Base-by-base conservation (phyloP, 2,888 invertebrate genomes). In the Orchestes rusci region DNA sequence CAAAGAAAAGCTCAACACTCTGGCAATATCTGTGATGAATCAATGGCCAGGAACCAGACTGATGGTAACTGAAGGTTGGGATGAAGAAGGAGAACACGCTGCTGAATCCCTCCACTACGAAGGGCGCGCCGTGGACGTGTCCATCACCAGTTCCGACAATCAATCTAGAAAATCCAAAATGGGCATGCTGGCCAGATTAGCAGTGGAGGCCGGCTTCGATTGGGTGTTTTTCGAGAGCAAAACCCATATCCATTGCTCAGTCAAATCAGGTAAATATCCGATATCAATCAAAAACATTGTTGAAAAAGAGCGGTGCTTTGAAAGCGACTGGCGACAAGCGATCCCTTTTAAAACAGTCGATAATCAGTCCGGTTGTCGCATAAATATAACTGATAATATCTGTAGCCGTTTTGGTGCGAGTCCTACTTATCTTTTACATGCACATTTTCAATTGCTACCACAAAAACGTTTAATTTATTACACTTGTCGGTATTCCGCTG, bases 191-290 rank as follows among this genome's bases (percentile, higher is more conserved):
- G 96, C 95, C 33, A 73, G 94, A 47, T 76, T 96, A 43, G 96
- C 96, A 1, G 91, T 93, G 48, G 93, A 95, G 69, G 94, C 95
- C 17, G 95, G 95, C 61, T 96, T 96, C 76, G 95, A 96, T 75
- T 96, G 94, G 94, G 96, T 96, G 51, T 93, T 88, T 74, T 96
- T 94, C 68, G 93, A 94, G 70, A 89, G 90, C 66, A 77, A 92
- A 56, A 84, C 88, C 12, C 91, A 95, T 69, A 93, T 96, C 61
- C 95, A 96, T 72, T 94, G 93, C 71, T 94, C 94, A 48, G 95
- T 95, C 52, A 94, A 93, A 74, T 92, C 95, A 77, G 95, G 96
- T 96, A 75, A 36, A n/a, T n/a, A n/a, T n/a, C n/a, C n/a, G n/a
- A n/a, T n/a, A n/a, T n/a, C n/a, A n/a, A n/a, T n/a, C n/a, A n/a